Evolutionary conservation across 2,113 vertebrate genomes (phyloP), one percentile per base, ranked within the genome.

Genomic region (Sigmodon hispidus): DNA sequence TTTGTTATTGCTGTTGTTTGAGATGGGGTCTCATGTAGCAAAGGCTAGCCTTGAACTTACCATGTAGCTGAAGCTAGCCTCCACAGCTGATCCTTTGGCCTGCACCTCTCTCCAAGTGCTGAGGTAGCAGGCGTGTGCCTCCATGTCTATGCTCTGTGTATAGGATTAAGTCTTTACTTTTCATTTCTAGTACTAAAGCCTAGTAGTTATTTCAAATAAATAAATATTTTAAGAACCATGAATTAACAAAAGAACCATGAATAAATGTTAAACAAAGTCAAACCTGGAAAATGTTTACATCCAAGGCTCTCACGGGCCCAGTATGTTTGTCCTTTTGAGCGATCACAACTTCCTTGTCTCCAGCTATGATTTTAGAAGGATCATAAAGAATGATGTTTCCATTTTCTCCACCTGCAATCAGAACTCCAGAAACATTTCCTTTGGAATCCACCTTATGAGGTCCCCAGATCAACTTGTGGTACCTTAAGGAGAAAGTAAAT

Each of bases 381-480:
- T 99, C 99, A 36, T 99, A 99, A 16, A 99, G 98, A 97, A 99
- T 99, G 87, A 99, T 98, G 89, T 99, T 99, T 55, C 99, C 99
- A 3, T 99, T 99, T 97, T 99, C 99, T 29, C 99, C 99, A 45
- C 99, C 99, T 1, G 99, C 99, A 91, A 99, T 98, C 34, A 99
- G 98, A 76, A 99, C 98, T 61, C 99, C 99, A 0, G 99, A 99
- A 5, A 98, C 95, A 52, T 93, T 98, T 55, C 98, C 98, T 61
- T 98, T 95, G 0, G 97, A 93, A 29, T 98, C 98, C 97, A 98
- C 98, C 31, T 98, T 99, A 93, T 99, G 98, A 0, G 99, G 99
- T 26, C 99, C 99, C 99, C 99, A 99, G 75, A 99, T 99, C 96
- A 99, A 98, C 91, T 99, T 99, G 98, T 99, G 99, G 97, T 99